Base-by-base conservation (phyloP, 2,113 vertebrate genomes). In the Oreochromis spilurus region DNA sequence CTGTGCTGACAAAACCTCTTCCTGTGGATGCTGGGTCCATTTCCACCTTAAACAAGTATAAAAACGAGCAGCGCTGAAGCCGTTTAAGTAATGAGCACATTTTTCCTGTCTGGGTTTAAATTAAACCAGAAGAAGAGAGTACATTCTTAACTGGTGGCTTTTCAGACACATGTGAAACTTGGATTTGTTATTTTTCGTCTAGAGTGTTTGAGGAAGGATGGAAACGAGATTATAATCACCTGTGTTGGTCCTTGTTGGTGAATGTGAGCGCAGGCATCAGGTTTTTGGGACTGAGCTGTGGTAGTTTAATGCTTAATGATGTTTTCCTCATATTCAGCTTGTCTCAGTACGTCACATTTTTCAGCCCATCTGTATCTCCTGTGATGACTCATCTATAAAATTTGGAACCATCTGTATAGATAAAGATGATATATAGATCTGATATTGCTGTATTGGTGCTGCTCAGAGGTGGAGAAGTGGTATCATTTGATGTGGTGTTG, bases 401-500 rank as follows among this genome's bases (percentile, higher is more conserved):
- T 12, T 4, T 10, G 3, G 62, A 21, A 13, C 45, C 34, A 38
- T 36, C 62, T 21, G 1, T 8, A 3, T 67, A 21, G 19, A 67
- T 40, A 38, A 38, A 65, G 9, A 36, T n/a, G 17, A 65, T 43
- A 9, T 16, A 43, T 24, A 70, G 65, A 72, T 10, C 8, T 1
- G 7, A 45, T 70, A 1, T 45, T 43, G 12, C 2, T 1, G 13
- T 72, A 0, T 16, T 72, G 13, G 21, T 29, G 24, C 10, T 48
- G 38, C 24, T 11, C 21, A 17, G 48, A 50, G 67, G n/a, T 24
- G 14, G 40, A 75, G 67, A 29, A 48, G 40, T 11, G 67, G 21
- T 5, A 17, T 45, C 21, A 0, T 75, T 26, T 10, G 13, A 0
- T 45, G 67, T 72, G 67, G 40, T 26, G 38, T 72, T 0, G 40